phyloP scores from a whole-genome alignment of 2,888 invertebrate genomes.

The Acleris holmiana region DNA sequence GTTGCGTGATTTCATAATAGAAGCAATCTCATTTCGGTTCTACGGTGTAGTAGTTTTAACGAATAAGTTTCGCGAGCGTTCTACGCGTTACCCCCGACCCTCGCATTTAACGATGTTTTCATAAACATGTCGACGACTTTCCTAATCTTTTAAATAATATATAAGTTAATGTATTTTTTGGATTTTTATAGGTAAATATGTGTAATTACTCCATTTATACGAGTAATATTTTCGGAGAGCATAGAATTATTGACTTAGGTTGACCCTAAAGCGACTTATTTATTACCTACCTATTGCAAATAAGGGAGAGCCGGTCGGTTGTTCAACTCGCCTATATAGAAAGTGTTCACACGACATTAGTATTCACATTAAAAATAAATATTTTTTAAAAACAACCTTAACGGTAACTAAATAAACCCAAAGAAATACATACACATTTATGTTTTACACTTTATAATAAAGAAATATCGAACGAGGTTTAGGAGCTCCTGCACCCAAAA shows the following conservation, averaged over 20 bases:
- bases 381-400: background rate
- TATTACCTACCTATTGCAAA: slow-evolving; percentile 10
- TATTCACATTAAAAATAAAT: background rate
- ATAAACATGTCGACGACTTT: slow-evolving; percentile 18
- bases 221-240: slow-evolving; percentile 6
- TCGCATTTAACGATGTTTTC: slow-evolving; percentile 25
- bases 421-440: background rate
- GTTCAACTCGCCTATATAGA: background rate
- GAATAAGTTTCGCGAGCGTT: slow-evolving; percentile 3
- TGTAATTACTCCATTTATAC: slow-evolving; percentile 20
- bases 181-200: slow-evolving; percentile 27
- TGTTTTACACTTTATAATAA: too few species aligned
- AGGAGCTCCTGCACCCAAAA: too few species aligned
- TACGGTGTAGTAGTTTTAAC: background rate
- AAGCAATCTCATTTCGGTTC: slow-evolving; percentile 14
- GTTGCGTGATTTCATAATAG: slow-evolving; percentile 7
- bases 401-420: background rate
- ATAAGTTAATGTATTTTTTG: slow-evolving; percentile 28
- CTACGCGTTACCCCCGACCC: background rate
- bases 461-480: too few species aligned
- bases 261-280: slow-evolving; percentile 22
- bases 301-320: background rate
- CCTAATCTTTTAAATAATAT: slow-evolving; percentile 10
- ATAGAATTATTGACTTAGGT: slow-evolving; percentile 21
- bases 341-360: background rate